Evolutionary conservation across 2,113 vertebrate species (phyloP), one percentile per base, ranked within the genome.

Genomic region (Polypterus senegalus): DNA sequence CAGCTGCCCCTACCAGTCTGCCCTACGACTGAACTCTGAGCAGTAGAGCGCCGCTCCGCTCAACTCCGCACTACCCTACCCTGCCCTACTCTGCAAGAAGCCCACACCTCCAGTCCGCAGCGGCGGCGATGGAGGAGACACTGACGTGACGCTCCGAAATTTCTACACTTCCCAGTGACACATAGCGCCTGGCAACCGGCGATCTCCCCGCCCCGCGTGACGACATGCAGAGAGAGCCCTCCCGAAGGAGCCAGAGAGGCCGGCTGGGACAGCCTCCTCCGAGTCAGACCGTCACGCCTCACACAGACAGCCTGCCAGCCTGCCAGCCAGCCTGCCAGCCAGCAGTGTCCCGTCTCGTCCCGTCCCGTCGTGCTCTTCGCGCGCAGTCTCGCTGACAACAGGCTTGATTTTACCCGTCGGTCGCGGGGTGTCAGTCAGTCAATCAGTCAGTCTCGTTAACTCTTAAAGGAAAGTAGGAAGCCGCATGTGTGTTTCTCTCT

Each of bases 111-210:
- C 62, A 51, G 47, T 54, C n/a, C 52, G 57, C 6, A 7, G 49
- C 62, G 10, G 60, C 54, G 61, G 61, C 59, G 49, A 68, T 58
- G 68, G 66, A 61, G 51, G 64, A 53, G 53, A 49, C 51, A 54
- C 46, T 66, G 49, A 9, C 64, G 69, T 77, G 75, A 77, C 75
- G 75, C 68, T 57, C 6, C 66, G 57, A 72, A 67, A 69, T 73
- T 65, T 67, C 73, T 69, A 67, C 67, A 67, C 75, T 71, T 74
- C 75, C 73, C 71, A 70, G 70, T 70, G 68, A 69, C 62, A 64
- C 70, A 64, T 57, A 69, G 75, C 69, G 71, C 73, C 61, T 70
- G 75, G 75, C 71, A 75, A 77, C 75, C 63, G 10, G 47, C 54
- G 55, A 53, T 44, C 52, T 46, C 52, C 59, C 59, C 55, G 8